A percentile compares a stretch with the other conserved stretches of the same genome.
Conservation (phyloP, 2,888 invertebrate species). For the Chromoteleia sp. region DNA sequence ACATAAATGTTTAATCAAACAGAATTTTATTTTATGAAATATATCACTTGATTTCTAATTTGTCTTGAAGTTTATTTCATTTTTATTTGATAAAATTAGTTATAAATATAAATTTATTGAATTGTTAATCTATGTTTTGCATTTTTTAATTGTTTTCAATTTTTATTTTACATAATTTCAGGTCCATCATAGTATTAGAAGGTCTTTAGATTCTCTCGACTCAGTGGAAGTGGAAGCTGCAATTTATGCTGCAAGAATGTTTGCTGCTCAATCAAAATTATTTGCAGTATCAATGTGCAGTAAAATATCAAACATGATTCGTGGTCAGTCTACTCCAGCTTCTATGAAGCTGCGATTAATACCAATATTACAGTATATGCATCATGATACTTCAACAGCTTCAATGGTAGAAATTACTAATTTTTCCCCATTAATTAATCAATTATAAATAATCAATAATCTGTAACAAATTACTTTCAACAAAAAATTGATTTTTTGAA, state of each 20-base stretch:
- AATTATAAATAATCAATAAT: too few relatives aligned
- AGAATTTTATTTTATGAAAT: too few relatives aligned
- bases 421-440: background rate
- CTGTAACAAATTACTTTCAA: too few relatives aligned
- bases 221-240: slow-evolving; percentile 98
- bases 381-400: slow-evolving; percentile 92
- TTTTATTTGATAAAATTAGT: too few relatives aligned
- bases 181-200: slow-evolving; percentile 96
- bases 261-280: slow-evolving; percentile 97
- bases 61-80: too few relatives aligned
- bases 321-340: slow-evolving; percentile 95
- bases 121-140: too few relatives aligned
- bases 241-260: slow-evolving; percentile 96
- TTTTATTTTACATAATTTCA: slow-evolving; percentile 52
- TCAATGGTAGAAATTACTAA: slow-evolving; percentile 89
- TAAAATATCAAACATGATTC: slow-evolving; percentile 97
- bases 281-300: slow-evolving; percentile 98
- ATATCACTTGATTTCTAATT: too few relatives aligned
- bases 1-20: background rate
- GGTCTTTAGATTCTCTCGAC: slow-evolving; percentile 97
- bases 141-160: background rate
- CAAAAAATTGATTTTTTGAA: too few relatives aligned
- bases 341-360: slow-evolving; percentile 96
- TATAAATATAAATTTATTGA: too few relatives aligned
- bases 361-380: slow-evolving; percentile 96